phyloP scores from a whole-genome alignment of 2,888 invertebrate species.

The Stenichneumon culpator region DNA sequence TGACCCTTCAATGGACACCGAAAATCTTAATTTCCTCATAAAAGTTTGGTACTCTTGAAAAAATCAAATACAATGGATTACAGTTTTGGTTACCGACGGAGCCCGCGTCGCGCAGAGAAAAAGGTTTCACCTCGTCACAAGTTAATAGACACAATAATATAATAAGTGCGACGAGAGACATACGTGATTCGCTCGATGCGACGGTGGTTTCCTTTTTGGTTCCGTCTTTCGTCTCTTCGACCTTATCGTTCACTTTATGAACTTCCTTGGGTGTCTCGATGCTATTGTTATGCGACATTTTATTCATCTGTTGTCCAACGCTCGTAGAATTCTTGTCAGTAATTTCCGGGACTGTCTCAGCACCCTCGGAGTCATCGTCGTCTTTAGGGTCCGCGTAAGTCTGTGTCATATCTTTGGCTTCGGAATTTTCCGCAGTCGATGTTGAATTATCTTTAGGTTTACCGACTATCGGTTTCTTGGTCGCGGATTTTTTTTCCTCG shows the following conservation, averaged over 20 bases:
- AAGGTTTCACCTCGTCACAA: background rate
- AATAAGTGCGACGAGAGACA: background rate
- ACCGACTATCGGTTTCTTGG: conserved; percentile 15
- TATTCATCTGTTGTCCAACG: background rate
- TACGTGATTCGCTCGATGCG: background rate
- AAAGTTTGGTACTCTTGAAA: too few species aligned
- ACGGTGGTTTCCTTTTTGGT: too few species aligned
- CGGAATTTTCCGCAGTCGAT: conserved; percentile 32
- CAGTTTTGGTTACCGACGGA: background rate
- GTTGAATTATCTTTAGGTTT: conserved; percentile 11
- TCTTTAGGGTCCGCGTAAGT: conserved; percentile 59
- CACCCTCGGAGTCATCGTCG: conserved; percentile 48
- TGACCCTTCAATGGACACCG: too few species aligned
- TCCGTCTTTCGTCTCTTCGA: background rate
- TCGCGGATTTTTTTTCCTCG: background rate
- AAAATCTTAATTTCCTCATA: too few species aligned
- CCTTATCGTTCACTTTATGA: background rate
- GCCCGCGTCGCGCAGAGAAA: background rate
- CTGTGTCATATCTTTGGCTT: conserved; percentile 64
- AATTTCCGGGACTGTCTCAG: background rate
- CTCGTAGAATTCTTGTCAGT: background rate
- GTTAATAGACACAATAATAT: background rate
- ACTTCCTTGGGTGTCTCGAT: background rate
- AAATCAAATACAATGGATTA: background rate
- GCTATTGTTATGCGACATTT: background rate